Evolutionary conservation across 2,888 invertebrate species (phyloP), one percentile per base, ranked within the genome.

Genomic region (Ormyrus rosae): DNA sequence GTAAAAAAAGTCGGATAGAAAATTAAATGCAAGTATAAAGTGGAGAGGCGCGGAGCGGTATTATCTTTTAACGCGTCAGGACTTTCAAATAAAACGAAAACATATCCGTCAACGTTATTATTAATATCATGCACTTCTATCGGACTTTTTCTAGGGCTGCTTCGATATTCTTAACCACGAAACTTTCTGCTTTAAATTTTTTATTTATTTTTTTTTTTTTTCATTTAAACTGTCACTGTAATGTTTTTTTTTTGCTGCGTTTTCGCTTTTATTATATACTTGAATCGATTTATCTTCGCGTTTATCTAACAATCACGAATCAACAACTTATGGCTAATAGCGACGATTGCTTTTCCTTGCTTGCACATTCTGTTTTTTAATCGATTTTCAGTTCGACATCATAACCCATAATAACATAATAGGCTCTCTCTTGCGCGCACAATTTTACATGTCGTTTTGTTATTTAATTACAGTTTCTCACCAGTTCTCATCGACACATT

Each of bases 221-320:
- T 71, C 8, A 11, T 60, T 68, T 67, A 55, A 50, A 34, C 56
- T 58, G 63, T 46, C 9, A 68, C 5, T 34, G 4, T 34, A 4
- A 13, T 8, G 51, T 75, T 58, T n/a, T 34, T 67, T 65, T 65
- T 48, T 61, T 73, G 34, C 34, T 34, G 50, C 53, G 19, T 64
- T 73, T 81, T 58, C 73, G 64, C 64, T 11, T 64, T 61, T 34
- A 34, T 19, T 68, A 79, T 73, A 74, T 77, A 77, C 80, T 80
- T 80, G 65, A 80, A 77, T 82, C 73, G 80, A 82, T 34, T 73
- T 81, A 64, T 77, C 64, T 11, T 64, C 68, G 50, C 34, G 48
- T 68, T 82, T 73, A 74, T 77, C 80, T 82, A 82, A 82, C 82
- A 82, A 80, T 77, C 80, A 82, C 82, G 65, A 80, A 77, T 82